These are phyloP conservation scores for Boleophthalmus pectinirostris DNA, from an alignment of 2,113 vertebrate genomes.

Conservation along the genomic window DNA sequence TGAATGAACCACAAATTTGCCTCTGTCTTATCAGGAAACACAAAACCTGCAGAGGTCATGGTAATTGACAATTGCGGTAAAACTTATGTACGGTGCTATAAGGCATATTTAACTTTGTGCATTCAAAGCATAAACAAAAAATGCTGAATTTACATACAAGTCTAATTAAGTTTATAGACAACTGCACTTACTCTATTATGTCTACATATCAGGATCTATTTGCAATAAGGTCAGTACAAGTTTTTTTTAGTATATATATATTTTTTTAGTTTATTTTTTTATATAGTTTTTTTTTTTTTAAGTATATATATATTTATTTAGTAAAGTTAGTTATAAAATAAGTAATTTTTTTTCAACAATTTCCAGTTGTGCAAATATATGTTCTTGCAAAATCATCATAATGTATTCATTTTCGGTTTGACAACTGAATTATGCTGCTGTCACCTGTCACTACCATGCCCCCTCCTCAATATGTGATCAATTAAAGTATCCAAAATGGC, in stretches of 20 bases:
- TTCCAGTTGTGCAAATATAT: not conserved
- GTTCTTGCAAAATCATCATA: not conserved
- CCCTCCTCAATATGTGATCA: slow-evolving; percentile 16
- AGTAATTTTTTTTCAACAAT: not conserved
- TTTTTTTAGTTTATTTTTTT: no score
- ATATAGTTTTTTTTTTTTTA: no score
- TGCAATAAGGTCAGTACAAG: no score
- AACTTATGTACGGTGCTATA: slow-evolving; percentile 18
- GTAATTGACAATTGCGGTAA: slow-evolving; percentile 65
- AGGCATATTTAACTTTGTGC: no score
- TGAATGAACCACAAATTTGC: not conserved
- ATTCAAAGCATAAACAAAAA: no score
- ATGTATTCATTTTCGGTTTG: not conserved
- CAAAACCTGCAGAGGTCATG: slow-evolving; percentile 54
- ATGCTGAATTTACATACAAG: no score
- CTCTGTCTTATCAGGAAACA: slow-evolving; percentile 51
- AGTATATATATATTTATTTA: no score
- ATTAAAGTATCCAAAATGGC: not conserved
- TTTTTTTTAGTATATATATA: no score
- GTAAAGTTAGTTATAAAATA: no score
- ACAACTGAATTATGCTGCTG: slow-evolving; percentile 24
- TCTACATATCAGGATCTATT: no score
- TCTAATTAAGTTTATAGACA: no score
- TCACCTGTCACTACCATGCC: slow-evolving; percentile 16
- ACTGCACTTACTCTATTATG: no score